These are phyloP conservation scores for Zophobas morio DNA, from an alignment of 1,140 invertebrate species.

Conservation along the genomic window DNA sequence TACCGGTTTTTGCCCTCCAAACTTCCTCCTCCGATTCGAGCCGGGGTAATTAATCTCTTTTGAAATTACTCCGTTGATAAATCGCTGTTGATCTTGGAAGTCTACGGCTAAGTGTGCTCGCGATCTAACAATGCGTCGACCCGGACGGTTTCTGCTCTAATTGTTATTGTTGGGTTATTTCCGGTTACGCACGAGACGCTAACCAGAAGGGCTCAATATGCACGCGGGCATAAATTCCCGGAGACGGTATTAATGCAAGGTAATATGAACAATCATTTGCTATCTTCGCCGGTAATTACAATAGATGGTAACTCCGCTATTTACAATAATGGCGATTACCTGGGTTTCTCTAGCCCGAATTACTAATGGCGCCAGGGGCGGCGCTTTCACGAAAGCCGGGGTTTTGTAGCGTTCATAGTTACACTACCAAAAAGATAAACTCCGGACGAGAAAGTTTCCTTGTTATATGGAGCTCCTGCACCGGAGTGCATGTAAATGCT, in stretches of 20 bases:
- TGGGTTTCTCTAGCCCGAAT: neutral
- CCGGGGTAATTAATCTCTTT: conserved; percentile 40
- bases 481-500: too few relatives aligned
- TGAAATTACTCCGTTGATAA: conserved; percentile 43
- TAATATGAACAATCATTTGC: conserved; percentile 33
- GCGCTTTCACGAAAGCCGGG: neutral
- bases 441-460: too few relatives aligned
- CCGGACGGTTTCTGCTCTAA: conserved; percentile 26
- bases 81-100: conserved; percentile 38
- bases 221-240: neutral
- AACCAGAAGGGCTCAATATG: conserved; percentile 4
- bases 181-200: neutral
- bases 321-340: neutral
- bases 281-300: conserved; percentile 30
- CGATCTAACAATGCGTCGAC: conserved; percentile 25
- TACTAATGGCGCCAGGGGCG: conserved; percentile 3
- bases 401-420: too few relatives aligned
- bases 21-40: conserved; percentile 29
- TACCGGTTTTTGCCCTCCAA: conserved; percentile 30
- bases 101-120: conserved; percentile 26
- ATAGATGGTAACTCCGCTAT: conserved; percentile 1
- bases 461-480: too few relatives aligned
- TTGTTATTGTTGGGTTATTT: conserved; percentile 29
- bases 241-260: conserved; percentile 8
- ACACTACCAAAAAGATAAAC: too few relatives aligned